These are phyloP conservation scores for Cyanoderma ruficeps DNA, from an alignment of 2,113 vertebrate species.

Conservation along the genomic window DNA sequence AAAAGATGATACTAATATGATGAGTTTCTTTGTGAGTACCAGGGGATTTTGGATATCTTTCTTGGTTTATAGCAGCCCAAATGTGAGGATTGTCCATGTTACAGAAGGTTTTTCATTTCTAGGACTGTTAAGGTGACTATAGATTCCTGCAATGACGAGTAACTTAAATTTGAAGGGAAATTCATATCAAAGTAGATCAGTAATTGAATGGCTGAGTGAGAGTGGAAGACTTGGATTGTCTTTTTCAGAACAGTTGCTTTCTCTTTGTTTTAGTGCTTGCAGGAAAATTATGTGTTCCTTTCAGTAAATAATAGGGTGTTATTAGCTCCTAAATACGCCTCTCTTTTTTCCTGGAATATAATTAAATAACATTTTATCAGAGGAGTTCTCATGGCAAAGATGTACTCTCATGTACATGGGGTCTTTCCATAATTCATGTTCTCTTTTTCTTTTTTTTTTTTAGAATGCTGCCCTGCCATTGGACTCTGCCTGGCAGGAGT, in stretches of 20 bases:
- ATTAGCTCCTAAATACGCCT: not conserved
- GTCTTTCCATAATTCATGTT: not conserved
- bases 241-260: not conserved
- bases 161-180: not conserved
- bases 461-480: not conserved
- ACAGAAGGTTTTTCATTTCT: not conserved
- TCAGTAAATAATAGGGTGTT: not conserved
- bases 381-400: not conserved
- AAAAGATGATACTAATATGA: not conserved
- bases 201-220: not conserved
- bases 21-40: not conserved
- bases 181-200: not conserved
- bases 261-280: not conserved
- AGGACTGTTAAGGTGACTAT: not conserved
- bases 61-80: not conserved
- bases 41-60: not conserved
- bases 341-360: not conserved
- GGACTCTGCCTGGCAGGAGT: not conserved
- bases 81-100: not conserved
- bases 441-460: not conserved
- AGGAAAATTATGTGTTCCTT: not conserved
- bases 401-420: not conserved
- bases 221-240: not conserved
- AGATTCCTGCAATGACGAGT: not conserved
- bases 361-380: not conserved